Evolutionary conservation across 2,888 invertebrate species (phyloP), one percentile per base, ranked within the genome.

Genomic region (Heteromyza rotundicornis): DNA sequence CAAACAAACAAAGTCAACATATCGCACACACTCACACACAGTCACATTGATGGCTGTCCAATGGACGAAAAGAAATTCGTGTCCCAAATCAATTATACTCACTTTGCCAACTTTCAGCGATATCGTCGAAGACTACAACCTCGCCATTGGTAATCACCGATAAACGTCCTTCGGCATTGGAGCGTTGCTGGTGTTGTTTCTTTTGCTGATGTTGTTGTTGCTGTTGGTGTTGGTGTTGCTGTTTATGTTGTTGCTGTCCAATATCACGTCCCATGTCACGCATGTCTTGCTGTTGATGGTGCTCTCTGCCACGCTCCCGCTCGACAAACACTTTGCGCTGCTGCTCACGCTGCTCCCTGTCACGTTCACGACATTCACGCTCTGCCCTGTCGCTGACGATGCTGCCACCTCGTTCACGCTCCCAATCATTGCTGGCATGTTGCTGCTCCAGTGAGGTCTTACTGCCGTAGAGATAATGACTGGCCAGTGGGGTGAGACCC

Each of bases 111-210:
- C 89, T 90, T 74, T 94, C 94, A 68, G 90, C 91, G 65, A 91
- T 90, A 80, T 94, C 94, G 79, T 95, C 94, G 76, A 94, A 94
- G 57, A 92, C 93, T 71, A 93, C 92, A 54, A 92, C 91, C 80
- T 91, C 92, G 19, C 89, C 91, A 65, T 89, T 89, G 63, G 88
- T 87, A 64, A 89, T 89, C 53, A 87, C 87, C 2, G 87, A 86
- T 74, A 87, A 47, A 59, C 64, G 62, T 47, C 63, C 65, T 57
- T 66, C 67, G 16, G 35, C 65, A 3, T 69, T 64, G 8, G 67
- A 64, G 27, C 67, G 69, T 17, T 70, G 70, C 22, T 69, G 69
- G 35, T 70, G 64, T 1, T 57, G 58, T 3, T 68, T 65, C 10
- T 66, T 64, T 2, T 64, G 66, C 7, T 66, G 66, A 17, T 64